phyloP scores from a whole-genome alignment of 2,888 invertebrate genomes.

The Yponomeuta cagnagella region DNA sequence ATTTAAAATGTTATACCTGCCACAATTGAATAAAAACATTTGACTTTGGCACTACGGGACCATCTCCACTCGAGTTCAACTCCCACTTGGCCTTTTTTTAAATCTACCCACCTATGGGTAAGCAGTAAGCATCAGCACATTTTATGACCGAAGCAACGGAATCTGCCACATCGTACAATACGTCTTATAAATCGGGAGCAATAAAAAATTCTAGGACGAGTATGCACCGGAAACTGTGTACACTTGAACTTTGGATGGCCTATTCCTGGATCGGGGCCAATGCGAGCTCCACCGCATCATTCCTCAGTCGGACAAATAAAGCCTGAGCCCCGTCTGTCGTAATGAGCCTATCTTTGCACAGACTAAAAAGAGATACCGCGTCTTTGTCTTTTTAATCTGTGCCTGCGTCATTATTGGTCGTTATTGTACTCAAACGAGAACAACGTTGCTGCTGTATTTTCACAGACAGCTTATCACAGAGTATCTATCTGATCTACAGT shows the following conservation, averaged over 20 bases:
- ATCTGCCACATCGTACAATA: too few relatives aligned
- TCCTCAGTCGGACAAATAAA: slow-evolving; percentile 18
- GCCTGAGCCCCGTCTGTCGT: slow-evolving; percentile 13
- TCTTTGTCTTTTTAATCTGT: too few relatives aligned
- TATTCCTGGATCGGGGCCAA: slow-evolving; percentile 62
- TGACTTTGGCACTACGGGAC: too few relatives aligned
- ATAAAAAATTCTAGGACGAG: background rate
- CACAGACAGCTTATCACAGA: too few relatives aligned
- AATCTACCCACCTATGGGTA: background rate
- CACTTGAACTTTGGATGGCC: slow-evolving; percentile 60
- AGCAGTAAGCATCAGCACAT: background rate
- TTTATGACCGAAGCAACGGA: too few relatives aligned
- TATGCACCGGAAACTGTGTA: slow-evolving; percentile 46
- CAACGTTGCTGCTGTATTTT: too few relatives aligned
- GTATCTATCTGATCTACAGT: too few relatives aligned
- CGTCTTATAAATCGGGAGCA: slow-evolving; percentile 16
- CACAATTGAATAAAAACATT: too few relatives aligned
- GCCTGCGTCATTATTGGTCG: background rate
- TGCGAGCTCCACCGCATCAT: slow-evolving; percentile 29
- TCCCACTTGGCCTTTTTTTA: too few relatives aligned
- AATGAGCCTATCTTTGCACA: background rate
- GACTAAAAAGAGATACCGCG: too few relatives aligned
- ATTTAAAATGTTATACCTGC: too few relatives aligned
- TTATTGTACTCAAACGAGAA: background rate
- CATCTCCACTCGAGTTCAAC: too few relatives aligned